Conservation (phyloP, 2,797 vertebrate species). For the Echiichthys vipera region DNA sequence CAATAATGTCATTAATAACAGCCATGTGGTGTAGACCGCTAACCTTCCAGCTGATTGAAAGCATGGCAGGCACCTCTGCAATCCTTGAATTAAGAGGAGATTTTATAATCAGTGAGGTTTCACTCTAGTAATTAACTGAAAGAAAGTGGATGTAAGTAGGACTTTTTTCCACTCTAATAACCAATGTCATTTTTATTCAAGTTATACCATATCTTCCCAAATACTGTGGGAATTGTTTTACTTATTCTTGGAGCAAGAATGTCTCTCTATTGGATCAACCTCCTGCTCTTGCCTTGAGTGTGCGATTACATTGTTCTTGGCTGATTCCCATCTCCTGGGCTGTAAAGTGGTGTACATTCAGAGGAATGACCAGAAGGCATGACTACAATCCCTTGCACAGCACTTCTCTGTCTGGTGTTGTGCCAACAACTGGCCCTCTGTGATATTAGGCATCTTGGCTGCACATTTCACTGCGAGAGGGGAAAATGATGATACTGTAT, state of each 20-base stretch:
- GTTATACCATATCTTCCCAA: background rate
- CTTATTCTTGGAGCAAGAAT: background rate
- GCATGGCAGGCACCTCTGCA: background rate
- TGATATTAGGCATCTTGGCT: constrained; percentile 22
- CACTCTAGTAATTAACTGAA: background rate
- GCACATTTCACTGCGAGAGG: constrained; percentile 25
- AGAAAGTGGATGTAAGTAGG: background rate
- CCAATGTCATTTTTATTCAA: background rate
- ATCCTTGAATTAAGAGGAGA: background rate
- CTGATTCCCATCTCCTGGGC: constrained; percentile 15
- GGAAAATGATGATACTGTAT: constrained; percentile 13
- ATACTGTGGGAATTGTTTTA: background rate
- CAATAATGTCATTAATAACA: background rate
- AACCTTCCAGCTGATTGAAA: background rate
- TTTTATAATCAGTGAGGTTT: background rate
- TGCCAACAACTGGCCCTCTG: constrained; percentile 28
- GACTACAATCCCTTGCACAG: constrained; percentile 9
- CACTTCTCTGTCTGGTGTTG: constrained; percentile 24
- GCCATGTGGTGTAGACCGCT: too few relatives aligned
- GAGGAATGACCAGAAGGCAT: constrained; percentile 42
- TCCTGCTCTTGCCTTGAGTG: constrained; percentile 6
- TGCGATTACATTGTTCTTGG: constrained; percentile 31
- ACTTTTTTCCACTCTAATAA: background rate
- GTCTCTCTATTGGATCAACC: constrained; percentile 11
- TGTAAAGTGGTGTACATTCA: constrained; percentile 20